phyloP scores from a whole-genome alignment of 1,140 invertebrate genomes.

The Drosophila willistoni region DNA sequence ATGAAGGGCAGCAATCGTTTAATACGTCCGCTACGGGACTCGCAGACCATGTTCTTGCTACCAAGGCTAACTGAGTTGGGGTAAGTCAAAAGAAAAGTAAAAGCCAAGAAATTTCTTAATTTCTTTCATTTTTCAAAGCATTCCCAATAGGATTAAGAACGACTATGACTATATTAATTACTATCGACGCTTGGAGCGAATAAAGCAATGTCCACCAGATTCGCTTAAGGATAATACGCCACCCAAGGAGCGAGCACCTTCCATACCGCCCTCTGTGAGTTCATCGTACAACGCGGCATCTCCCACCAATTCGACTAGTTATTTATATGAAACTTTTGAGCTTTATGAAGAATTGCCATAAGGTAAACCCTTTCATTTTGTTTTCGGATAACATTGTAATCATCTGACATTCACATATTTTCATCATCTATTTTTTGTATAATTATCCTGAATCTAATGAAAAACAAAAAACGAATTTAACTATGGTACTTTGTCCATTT shows the following conservation, averaged over 20 bases:
- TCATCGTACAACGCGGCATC: neutral
- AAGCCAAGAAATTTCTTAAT: too few species aligned
- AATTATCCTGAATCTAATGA: neutral
- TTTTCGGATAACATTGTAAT: neutral
- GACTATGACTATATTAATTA: conserved; percentile 51
- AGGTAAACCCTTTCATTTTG: neutral
- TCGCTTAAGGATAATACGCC: conserved; percentile 60
- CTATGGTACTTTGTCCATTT: too few species aligned
- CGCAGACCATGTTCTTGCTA: conserved; percentile 44
- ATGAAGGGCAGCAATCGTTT: conserved; percentile 40
- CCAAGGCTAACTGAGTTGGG: conserved; percentile 20
- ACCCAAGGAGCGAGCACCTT: conserved; percentile 56
- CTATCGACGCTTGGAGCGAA: conserved; percentile 52
- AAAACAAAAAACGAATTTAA: too few species aligned
- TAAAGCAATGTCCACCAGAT: conserved; percentile 33
- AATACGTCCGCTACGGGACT: conserved; percentile 15
- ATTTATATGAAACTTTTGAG: conserved; percentile 44
- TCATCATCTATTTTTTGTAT: neutral
- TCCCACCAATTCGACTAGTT: conserved; percentile 16
- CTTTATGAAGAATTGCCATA: conserved; percentile 40
- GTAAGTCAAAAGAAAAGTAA: conserved; percentile 29
- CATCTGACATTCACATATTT: neutral
- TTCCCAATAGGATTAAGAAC: conserved; percentile 13
- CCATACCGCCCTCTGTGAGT: conserved; percentile 35
- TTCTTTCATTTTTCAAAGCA: neutral